Evolutionary conservation across 2,888 invertebrate genomes (phyloP), one percentile per base, ranked within the genome.

Genomic region (Rhorus exstirpatorius): DNA sequence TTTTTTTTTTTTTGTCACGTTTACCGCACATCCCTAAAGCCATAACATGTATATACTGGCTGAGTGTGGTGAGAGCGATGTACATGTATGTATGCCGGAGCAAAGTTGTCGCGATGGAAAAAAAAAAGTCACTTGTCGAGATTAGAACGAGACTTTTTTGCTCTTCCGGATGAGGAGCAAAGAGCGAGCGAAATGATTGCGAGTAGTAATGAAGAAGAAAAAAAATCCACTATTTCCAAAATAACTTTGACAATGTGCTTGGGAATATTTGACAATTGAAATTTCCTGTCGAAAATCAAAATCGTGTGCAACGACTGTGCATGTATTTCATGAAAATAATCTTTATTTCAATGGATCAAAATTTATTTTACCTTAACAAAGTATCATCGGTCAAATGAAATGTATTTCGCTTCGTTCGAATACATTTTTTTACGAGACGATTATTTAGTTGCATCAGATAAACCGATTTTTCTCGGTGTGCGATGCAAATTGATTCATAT

Each of bases 401-500:
- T 1, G 8, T 10, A 1, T 10, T 26, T 55, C n/a, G 10, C 0
- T 0, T 55, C 24, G 21, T n/a, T 21, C n/a, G 2, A 14, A n/a
- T n/a, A n/a, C n/a, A n/a, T 46, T 8, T 41, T 63, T 14, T 6
- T 24, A 21, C 17, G 19, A 24, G 26, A 35, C 17, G 3, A 17
- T 26, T 3, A 7, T 21, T 49, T 1, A 12, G 21, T 51, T 17
- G 4, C 35, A 21, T 8, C 14, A 35, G n/a, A 53, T 53, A 3
- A 53, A 53, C 21, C 24, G 8, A 38, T 3, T 68, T 53, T 21
- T 6, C 14, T 14, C 3, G 3, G 7, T 21, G 4, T 8, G 10
- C n/a, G 8, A 38, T 68, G 51, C 38, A 53, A 68, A 68, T 53
- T 53, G 35, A 38, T 38, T n/a, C n/a, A n/a, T n/a, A n/a, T n/a